Evolutionary conservation across 2,888 invertebrate genomes (phyloP).

Genomic region (Brachypterus glaber): DNA sequence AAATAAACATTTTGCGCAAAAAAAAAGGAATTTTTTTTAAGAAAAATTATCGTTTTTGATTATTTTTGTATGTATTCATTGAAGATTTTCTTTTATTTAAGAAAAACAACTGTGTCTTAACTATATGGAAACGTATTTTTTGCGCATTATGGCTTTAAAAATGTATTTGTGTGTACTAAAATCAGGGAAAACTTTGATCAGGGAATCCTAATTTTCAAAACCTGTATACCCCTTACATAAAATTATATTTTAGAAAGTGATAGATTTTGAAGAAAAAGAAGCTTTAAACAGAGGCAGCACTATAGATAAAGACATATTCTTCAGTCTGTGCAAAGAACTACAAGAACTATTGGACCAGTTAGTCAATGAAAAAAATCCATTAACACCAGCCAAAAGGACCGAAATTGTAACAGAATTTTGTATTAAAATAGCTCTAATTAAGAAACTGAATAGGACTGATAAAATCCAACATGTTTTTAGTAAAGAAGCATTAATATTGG

Average conservation of each 20-base stretch:
- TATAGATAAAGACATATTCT: slow-evolving; percentile 23
- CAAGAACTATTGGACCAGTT: slow-evolving; percentile 12
- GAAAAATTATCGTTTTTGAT: too few species aligned
- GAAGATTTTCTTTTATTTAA: too few species aligned
- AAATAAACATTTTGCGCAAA: too few species aligned
- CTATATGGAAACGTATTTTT: too few species aligned
- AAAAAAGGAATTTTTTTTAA: too few species aligned
- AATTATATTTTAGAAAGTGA: slow-evolving; percentile 49
- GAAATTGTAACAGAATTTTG: slow-evolving; percentile 64
- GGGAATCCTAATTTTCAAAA: slow-evolving; percentile 3
- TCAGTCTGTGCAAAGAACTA: slow-evolving; percentile 37
- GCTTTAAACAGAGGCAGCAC: slow-evolving; percentile 38
- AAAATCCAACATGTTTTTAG: slow-evolving; percentile 79
- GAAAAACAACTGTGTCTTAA: too few species aligned
- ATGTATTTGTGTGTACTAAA: too few species aligned
- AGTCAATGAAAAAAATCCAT: slow-evolving; percentile 25
- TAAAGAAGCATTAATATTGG: slow-evolving; percentile 69
- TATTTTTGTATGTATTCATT: too few species aligned
- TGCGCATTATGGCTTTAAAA: too few species aligned
- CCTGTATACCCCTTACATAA: not conserved
- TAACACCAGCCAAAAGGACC: slow-evolving; percentile 46
- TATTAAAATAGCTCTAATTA: slow-evolving; percentile 69
- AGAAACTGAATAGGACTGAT: slow-evolving; percentile 82
- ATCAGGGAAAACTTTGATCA: too few species aligned
- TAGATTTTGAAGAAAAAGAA: slow-evolving; percentile 66